Evolutionary conservation across 2,113 vertebrate genomes (phyloP).

Genomic region (Clinocottus analis): DNA sequence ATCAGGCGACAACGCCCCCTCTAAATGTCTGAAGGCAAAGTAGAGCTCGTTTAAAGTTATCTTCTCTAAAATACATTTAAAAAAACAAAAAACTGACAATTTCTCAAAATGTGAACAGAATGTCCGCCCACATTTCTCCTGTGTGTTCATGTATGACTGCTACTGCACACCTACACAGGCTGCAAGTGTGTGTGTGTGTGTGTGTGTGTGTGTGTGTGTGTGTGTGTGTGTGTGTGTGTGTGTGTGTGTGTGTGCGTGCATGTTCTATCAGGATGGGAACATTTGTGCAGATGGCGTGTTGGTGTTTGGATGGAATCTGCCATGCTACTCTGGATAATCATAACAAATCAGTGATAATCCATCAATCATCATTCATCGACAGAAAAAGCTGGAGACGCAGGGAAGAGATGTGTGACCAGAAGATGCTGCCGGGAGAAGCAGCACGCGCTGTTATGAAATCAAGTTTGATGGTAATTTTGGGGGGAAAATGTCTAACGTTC

Average conservation of each 20-base stretch:
- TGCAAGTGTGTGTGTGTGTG: slow-evolving; percentile 1
- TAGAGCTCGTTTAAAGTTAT: neutral
- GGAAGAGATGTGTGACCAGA: neutral
- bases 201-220: slow-evolving; percentile 27
- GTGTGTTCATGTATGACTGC: neutral
- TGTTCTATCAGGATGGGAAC: slow-evolving; percentile 34
- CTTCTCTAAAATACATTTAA: neutral
- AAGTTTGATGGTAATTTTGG: neutral
- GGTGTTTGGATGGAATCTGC: slow-evolving; percentile 51
- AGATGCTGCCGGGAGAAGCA: too few species aligned
- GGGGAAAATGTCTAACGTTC: neutral
- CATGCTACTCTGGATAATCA: slow-evolving; percentile 30
- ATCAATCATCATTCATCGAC: slow-evolving; percentile 36
- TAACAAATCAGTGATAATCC: slow-evolving; percentile 29
- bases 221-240: slow-evolving; percentile 17
- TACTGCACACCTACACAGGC: slow-evolving; percentile 46
- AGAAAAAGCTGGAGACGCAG: neutral
- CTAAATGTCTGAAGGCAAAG: neutral
- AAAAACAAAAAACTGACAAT: neutral
- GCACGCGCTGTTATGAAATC: too few species aligned
- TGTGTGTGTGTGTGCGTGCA: slow-evolving; percentile 21
- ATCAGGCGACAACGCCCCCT: neutral
- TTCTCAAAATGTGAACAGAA: slow-evolving; percentile 14
- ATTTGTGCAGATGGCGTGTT: slow-evolving; percentile 70
- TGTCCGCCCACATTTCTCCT: slow-evolving; percentile 47